These are phyloP conservation scores for Cyanoramphus novaezelandiae DNA, from an alignment of 2,113 vertebrate species.

Conservation along the genomic window DNA sequence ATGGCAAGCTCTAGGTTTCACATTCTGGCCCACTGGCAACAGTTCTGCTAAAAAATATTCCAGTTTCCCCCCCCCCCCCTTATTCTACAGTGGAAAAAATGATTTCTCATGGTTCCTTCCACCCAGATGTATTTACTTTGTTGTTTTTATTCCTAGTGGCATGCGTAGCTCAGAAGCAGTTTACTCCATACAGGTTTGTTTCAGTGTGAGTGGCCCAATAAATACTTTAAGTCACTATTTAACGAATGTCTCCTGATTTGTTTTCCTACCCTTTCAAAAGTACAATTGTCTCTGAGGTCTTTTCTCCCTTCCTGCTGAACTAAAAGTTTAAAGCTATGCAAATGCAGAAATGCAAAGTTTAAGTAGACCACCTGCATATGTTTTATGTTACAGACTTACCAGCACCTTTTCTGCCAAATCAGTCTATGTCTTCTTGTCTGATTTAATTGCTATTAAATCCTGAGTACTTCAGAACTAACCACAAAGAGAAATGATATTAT, in stretches of 20 bases:
- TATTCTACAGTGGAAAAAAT: not conserved
- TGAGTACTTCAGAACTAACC: not conserved
- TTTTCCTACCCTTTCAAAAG: not conserved
- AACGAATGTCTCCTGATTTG: not conserved
- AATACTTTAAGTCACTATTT: not conserved
- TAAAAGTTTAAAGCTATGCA: not conserved
- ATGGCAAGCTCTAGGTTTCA: not conserved
- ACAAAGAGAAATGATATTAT: not conserved
- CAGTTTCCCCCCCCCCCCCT: rapidly evolving
- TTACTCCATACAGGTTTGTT: not conserved
- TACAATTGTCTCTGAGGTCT: not conserved
- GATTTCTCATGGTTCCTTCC: not conserved
- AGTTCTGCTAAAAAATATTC: not conserved
- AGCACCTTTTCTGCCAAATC: not conserved
- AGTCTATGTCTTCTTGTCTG: not conserved
- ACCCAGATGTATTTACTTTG: not conserved
- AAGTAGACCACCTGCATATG: not conserved
- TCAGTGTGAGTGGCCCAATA: not conserved
- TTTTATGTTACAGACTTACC: not conserved
- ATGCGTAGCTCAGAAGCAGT: not conserved
- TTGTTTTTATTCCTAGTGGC: not conserved
- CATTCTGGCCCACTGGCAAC: not conserved
- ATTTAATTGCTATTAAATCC: not conserved
- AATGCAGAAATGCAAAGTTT: not conserved
- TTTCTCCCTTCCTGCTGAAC: not conserved